Evolutionary conservation across 1,140 invertebrate genomes (phyloP).

Genomic region (Megalopta genalis): DNA sequence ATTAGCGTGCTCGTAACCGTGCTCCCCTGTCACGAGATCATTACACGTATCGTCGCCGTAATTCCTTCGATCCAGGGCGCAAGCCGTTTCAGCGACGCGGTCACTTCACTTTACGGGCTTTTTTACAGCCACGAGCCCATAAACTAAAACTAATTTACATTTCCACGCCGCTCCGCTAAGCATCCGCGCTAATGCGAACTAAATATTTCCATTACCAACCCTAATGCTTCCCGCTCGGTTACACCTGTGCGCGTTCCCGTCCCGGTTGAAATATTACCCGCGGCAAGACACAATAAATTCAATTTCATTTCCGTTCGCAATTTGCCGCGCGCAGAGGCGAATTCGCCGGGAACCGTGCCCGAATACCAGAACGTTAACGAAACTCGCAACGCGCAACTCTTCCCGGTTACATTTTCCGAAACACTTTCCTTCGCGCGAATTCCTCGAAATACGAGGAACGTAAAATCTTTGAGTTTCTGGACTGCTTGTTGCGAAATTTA

Average conservation of each 20-base stretch:
- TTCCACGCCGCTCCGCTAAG: constrained; percentile 11
- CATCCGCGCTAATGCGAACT: constrained; percentile 39
- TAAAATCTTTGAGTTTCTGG: too few relatives aligned
- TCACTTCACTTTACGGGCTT: constrained; percentile 5
- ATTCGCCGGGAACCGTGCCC: neutral
- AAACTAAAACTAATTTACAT: constrained; percentile 37
- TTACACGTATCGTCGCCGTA: constrained; percentile 16
- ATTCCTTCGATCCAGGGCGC: constrained; percentile 15
- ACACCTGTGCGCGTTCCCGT: constrained; percentile 32
- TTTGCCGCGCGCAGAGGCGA: constrained; percentile 3
- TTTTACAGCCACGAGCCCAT: constrained; percentile 22
- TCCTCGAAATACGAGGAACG: too few relatives aligned
- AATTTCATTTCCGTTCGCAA: constrained; percentile 43
- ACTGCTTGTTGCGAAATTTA: too few relatives aligned
- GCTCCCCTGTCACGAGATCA: constrained; percentile 1
- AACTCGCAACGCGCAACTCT: neutral
- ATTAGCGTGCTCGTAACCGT: constrained; percentile 11
- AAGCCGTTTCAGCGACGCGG: neutral
- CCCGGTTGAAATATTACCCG: constrained; percentile 20
- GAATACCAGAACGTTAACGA: neutral
- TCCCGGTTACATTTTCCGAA: neutral
- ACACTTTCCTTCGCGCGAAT: too few relatives aligned
- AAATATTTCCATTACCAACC: constrained; percentile 46
- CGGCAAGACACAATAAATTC: constrained; percentile 45
- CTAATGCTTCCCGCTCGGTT: constrained; percentile 30